Conservation (phyloP, 2,888 invertebrate genomes). For the Protonemura montana region DNA sequence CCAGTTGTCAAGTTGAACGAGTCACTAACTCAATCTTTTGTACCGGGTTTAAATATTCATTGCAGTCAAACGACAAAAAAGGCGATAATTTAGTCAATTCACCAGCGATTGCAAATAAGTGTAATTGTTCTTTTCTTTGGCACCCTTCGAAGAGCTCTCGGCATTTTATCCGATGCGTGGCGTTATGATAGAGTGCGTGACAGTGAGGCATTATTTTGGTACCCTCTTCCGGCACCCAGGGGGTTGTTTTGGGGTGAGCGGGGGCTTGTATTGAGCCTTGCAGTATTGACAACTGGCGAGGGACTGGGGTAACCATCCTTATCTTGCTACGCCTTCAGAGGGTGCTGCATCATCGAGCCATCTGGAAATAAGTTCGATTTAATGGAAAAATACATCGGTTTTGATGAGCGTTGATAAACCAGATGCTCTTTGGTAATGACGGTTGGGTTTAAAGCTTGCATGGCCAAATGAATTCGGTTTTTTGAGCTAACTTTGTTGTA, state of each 20-base stretch:
- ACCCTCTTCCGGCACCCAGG: conserved; percentile 21
- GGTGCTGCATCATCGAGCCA: conserved; percentile 8
- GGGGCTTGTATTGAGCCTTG: conserved; percentile 1
- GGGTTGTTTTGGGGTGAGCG: neutral
- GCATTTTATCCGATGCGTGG: neutral
- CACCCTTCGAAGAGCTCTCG: neutral
- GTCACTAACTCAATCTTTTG: neutral
- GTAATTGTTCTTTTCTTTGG: neutral
- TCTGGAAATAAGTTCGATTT: conserved; percentile 24
- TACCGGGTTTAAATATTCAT: neutral
- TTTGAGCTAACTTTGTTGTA: neutral
- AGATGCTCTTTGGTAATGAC: neutral
- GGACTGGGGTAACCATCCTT: conserved; percentile 7
- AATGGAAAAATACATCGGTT: neutral
- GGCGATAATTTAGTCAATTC: neutral
- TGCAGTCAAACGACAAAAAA: neutral
- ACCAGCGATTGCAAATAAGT: neutral
- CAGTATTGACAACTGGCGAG: conserved; percentile 25
- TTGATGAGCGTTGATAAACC: neutral
- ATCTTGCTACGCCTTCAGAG: neutral
- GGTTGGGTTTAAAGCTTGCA: neutral
- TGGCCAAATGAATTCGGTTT: neutral
- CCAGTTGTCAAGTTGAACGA: neutral
- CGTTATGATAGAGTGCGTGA: conserved; percentile 30
- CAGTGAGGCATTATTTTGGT: conserved; percentile 7